Percentiles rank a stretch among this genome's conserved stretches.
Conservation (phyloP, 2,113 vertebrate genomes). For the Dipodomys merriami region DNA sequence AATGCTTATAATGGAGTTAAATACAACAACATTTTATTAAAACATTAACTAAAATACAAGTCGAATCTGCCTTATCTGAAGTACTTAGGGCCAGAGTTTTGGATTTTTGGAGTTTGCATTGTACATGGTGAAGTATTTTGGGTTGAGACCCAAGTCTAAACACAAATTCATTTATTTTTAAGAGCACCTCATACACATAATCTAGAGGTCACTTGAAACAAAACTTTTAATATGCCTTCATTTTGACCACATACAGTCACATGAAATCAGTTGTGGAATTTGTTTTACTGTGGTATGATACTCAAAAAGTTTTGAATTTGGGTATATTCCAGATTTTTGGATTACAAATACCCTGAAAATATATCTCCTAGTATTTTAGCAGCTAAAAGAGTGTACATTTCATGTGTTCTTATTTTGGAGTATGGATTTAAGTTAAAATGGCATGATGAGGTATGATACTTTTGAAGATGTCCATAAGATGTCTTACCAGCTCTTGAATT, state of each 20-base stretch:
- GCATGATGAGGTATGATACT: background rate
- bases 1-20: slow-evolving; percentile 40
- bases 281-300: background rate
- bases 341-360: background rate
- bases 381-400: background rate
- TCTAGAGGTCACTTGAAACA: background rate
- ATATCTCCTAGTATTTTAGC: background rate
- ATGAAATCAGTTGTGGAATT: background rate
- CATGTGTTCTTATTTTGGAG: slow-evolving; percentile 26
- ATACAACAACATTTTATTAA: slow-evolving; percentile 12
- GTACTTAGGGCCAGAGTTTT: background rate
- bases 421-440: slow-evolving; percentile 34
- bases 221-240: background rate
- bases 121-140: background rate
- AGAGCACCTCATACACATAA: background rate
- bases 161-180: background rate
- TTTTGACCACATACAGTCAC: background rate
- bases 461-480: background rate
- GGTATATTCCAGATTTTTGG: background rate
- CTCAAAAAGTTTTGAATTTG: background rate
- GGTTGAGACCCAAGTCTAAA: background rate
- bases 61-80: background rate
- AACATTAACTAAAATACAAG: slow-evolving; percentile 22
- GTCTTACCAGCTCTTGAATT: slow-evolving; percentile 24
- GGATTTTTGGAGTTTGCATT: background rate